Base-by-base conservation (phyloP, 2,888 invertebrate species). In the Drosophila paramelanica region DNA sequence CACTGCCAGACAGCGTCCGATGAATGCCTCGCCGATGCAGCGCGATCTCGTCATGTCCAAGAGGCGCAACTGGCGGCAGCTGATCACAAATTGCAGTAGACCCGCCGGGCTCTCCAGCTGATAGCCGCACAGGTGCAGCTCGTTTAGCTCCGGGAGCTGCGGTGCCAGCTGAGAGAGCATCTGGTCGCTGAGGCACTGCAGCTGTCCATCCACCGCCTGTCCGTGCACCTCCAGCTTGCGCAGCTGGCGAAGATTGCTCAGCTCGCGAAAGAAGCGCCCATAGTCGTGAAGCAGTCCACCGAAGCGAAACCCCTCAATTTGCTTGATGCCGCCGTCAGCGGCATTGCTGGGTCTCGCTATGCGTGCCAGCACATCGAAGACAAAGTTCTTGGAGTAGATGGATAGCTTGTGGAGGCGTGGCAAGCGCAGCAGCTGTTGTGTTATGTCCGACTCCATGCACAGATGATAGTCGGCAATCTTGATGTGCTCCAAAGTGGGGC, bases 401-500 rank as follows among this genome's bases (percentile, higher is more conserved):
- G 89, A 90, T 0, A 89, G 67, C 36, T 89, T 86, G 13, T 73
- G 78, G 0, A 90, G 68, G 2, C 49, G 60, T 0, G 90, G 88
- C 84, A 89, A 53, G 11, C 71, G 74, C 2, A 89, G 58, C 31
- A 89, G 62, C 42, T 90, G 79, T 49, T 88, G 81, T 0, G 82
- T 76, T 0, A 88, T 86, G 46, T 82, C 82, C 13, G 79, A 79
- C 38, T 89, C 89, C 73, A 89, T 90, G 62, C 89, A 90, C 47
- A 90, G 64, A 60, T 90, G 90, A 59, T 89, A 90, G 53, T 90
- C 90, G 56, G 90, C 89, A 11, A 89, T 89, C 65, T 89, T 89
- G 33, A 90, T 81, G 55, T 89, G 89, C 67, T 89, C 90, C 64
- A 89, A 47, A 0, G 90, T 89, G 17, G 84, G 89, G 43, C 89